These are phyloP conservation scores for Drosophila subsilvestris DNA, from an alignment of 2,888 invertebrate species.

Conservation along the genomic window DNA sequence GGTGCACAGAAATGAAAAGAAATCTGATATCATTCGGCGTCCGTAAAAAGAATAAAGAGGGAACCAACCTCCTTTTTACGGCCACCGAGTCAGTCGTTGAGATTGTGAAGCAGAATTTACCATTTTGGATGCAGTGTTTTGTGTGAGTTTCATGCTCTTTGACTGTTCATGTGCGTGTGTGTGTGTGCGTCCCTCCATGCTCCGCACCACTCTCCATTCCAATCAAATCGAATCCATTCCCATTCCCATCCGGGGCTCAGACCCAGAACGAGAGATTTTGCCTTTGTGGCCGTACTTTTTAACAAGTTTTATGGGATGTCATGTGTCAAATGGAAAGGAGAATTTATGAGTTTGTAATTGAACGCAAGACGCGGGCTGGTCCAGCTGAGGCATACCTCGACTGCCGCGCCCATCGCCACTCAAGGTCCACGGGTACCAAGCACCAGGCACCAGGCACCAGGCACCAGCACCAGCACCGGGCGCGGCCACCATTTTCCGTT, in stretches of 20 bases:
- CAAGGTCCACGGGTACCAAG: conserved; percentile 8
- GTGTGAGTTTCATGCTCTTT: conserved; percentile 10
- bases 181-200: conserved; percentile 7
- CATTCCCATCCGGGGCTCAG: conserved; percentile 30
- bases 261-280: conserved; percentile 54
- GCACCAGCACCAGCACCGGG: conserved; percentile 7
- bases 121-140: conserved; percentile 72
- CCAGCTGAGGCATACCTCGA: conserved; percentile 15
- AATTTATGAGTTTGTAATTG: conserved; percentile 84
- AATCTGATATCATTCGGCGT: conserved; percentile 76
- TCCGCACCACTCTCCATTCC: conserved; percentile 18
- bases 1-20: conserved; percentile 49
- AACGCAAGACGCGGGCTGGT: conserved; percentile 72
- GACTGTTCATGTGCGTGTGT: conserved; percentile 8
- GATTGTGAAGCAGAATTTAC: conserved; percentile 73
- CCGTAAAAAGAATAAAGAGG: conserved; percentile 58
- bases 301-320: conserved; percentile 83
- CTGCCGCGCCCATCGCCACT: conserved; percentile 31
- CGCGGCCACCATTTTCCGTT: conserved; percentile 22
- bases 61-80: conserved; percentile 72
- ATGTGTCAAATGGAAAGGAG: conserved; percentile 83
- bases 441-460: conserved; percentile 7
- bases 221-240: conserved; percentile 39
- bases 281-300: conserved; percentile 75
- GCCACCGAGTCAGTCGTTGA: conserved; percentile 57